A percentile compares a stretch with the other conserved stretches of the same genome.
Conservation (phyloP, 2,797 vertebrate genomes). For the Rhadinocentrus ornatus region DNA sequence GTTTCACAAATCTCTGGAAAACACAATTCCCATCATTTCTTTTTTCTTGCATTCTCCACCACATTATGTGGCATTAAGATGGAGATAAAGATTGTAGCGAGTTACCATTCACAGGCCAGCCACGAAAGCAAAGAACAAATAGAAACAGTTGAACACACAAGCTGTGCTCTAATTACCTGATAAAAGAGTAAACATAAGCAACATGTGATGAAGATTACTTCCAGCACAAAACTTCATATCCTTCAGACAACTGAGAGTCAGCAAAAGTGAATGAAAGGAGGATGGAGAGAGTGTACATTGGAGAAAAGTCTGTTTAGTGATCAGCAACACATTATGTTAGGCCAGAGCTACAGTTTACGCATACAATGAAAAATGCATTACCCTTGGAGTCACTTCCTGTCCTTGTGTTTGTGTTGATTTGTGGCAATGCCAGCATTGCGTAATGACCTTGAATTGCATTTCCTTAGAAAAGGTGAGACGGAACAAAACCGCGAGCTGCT, state of each 20-base stretch:
- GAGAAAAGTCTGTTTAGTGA: conserved; percentile 28
- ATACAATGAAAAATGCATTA: conserved; percentile 60
- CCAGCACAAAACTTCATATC: background rate
- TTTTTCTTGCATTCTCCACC: conserved; percentile 1
- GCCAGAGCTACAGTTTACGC: conserved; percentile 8
- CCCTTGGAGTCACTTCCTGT: conserved; percentile 34
- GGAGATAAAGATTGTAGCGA: background rate
- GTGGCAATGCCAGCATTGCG: background rate
- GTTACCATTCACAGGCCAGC: background rate
- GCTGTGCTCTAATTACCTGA: conserved; percentile 12
- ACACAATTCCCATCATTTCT: conserved; percentile 11
- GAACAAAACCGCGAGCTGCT: conserved; percentile 41
- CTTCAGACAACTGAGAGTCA: conserved; percentile 17
- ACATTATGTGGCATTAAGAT: conserved; percentile 25
- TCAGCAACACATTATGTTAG: conserved; percentile 21
- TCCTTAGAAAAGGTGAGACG: conserved; percentile 33
- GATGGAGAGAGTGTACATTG: conserved; percentile 11
- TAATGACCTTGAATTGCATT: conserved; percentile 30
- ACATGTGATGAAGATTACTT: background rate
- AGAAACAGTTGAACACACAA: background rate
- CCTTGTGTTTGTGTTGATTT: conserved; percentile 42
- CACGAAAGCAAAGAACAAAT: background rate
- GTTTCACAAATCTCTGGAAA: conserved; percentile 1
- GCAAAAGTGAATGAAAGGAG: conserved; percentile 2
- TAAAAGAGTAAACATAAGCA: background rate